Evolutionary conservation across 2,113 vertebrate genomes (phyloP).

Genomic region (Oreochromis spilurus): DNA sequence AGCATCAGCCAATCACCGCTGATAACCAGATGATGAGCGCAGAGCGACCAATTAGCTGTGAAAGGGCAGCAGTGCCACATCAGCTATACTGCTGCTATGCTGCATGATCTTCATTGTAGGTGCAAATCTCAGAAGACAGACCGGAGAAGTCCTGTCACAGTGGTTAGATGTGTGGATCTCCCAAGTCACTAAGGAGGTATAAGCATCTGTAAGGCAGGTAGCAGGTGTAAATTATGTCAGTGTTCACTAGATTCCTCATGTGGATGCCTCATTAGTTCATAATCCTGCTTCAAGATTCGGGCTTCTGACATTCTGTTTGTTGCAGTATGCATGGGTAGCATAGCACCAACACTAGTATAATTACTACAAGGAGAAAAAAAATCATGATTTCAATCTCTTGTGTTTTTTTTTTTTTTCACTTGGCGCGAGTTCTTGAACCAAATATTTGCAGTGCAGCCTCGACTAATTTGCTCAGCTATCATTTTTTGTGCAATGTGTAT

Average conservation of each 20-base stretch:
- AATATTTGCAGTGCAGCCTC: not conserved
- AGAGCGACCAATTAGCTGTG: constrained; percentile 66
- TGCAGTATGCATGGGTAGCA: not conserved
- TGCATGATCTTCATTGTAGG: constrained; percentile 42
- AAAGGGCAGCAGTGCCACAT: constrained; percentile 53
- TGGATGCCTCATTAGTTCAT: not conserved
- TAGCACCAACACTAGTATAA: not conserved
- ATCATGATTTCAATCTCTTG: not conserved
- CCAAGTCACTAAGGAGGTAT: not conserved
- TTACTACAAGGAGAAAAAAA: not conserved
- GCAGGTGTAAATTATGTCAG: not conserved
- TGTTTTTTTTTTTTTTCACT: not conserved
- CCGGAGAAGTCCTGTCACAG: constrained; percentile 22
- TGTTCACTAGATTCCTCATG: not conserved
- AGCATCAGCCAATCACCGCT: constrained; percentile 67
- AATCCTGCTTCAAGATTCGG: not conserved
- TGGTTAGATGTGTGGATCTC: not conserved
- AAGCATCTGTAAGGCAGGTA: not conserved
- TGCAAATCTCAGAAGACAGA: constrained; percentile 40
- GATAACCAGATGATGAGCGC: constrained; percentile 71
- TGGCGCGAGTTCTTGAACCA: not conserved
- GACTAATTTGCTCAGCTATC: not conserved
- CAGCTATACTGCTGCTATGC: constrained; percentile 44
- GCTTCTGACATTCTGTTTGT: not conserved
- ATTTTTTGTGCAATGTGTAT: not conserved